These are phyloP conservation scores for Sylvicola cinctus DNA, from an alignment of 2,888 invertebrate genomes.

Conservation along the genomic window DNA sequence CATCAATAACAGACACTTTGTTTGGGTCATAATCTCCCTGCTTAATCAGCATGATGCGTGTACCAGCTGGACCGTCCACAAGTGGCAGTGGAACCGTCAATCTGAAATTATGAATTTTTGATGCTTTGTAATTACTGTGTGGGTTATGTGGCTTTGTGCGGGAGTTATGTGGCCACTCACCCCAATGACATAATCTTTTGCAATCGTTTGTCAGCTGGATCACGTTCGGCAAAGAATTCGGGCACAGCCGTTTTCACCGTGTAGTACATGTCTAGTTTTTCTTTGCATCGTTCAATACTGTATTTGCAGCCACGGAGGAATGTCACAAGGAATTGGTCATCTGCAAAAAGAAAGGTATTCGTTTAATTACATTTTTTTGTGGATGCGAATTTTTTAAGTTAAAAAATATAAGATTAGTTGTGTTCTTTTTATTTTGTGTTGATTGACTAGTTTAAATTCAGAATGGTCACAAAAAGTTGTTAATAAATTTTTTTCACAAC, in stretches of 20 bases:
- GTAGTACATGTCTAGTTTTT: slow-evolving; percentile 37
- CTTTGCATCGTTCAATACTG: slow-evolving; percentile 38
- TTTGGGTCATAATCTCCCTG: slow-evolving; percentile 24
- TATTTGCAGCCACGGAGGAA: slow-evolving; percentile 44
- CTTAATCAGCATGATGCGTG: slow-evolving; percentile 25
- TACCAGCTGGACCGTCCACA: slow-evolving; percentile 15
- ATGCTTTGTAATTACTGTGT: too few relatives aligned
- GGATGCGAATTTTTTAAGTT: too few relatives aligned
- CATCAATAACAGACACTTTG: slow-evolving; percentile 19
- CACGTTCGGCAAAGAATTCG: slow-evolving; percentile 26
- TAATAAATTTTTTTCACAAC: too few relatives aligned
- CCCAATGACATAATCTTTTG: slow-evolving; percentile 6
- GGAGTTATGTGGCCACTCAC: background rate
- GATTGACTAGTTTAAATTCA: too few relatives aligned
- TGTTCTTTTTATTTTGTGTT: too few relatives aligned
- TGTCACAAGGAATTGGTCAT: slow-evolving; percentile 38
- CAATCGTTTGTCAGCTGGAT: slow-evolving; percentile 17
- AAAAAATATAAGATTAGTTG: too few relatives aligned
- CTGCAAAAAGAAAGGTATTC: slow-evolving; percentile 19
- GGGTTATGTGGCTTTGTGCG: too few relatives aligned
- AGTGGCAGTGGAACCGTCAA: slow-evolving; percentile 24
- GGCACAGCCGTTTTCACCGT: slow-evolving; percentile 30
- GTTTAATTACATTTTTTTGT: too few relatives aligned
- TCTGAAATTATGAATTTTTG: slow-evolving; percentile 12
- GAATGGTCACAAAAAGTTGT: too few relatives aligned